Base-by-base conservation (phyloP, 2,113 vertebrate species). In the Sardina pilchardus region DNA sequence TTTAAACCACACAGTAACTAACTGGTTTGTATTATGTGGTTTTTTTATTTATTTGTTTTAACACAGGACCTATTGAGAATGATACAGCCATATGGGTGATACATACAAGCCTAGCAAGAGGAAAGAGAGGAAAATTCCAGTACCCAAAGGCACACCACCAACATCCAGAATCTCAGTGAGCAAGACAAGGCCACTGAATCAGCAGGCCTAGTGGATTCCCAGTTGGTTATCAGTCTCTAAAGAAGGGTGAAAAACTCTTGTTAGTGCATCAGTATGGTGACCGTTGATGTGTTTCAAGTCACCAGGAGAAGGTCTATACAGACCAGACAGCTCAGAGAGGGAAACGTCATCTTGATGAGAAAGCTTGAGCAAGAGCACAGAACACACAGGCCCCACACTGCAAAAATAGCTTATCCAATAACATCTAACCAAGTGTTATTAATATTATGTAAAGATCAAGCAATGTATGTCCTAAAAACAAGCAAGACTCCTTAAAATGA, bases 1-100 rank as follows among this genome's bases (percentile, higher is more conserved):
- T n/a, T n/a, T n/a, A n/a, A n/a, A n/a, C n/a, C 39, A 39, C 39
- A 39, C 39, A 39, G 39, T 75, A 34, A 63, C 9, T 0, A 34
- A 36, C 50, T 26, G 12, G 24, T 45, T 82, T 86, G 39, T 5
- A 42, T 30, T 9, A 83, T 1, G 83, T n/a, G n/a, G n/a, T n/a
- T n/a, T n/a, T n/a, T n/a, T n/a, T n/a, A n/a, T n/a, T n/a, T n/a
- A n/a, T 4, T 88, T n/a, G 87, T 48, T 82, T 67, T n/a, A 45
- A 39, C 39, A 39, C 88, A 93, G 91, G 19, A 93, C 93, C 48
- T 90, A 92, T 85, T 0, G 91, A 81, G 92, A 94, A 14, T 94
- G 92, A 91, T 63, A 81, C 10, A 83, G 12, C 8, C 90, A 89
- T 21, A 34, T 89, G 53, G 8, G 30, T 36, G 24, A 36, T 24